Conservation (phyloP, 2,888 invertebrate genomes). For the Andrena hattorfiana region DNA sequence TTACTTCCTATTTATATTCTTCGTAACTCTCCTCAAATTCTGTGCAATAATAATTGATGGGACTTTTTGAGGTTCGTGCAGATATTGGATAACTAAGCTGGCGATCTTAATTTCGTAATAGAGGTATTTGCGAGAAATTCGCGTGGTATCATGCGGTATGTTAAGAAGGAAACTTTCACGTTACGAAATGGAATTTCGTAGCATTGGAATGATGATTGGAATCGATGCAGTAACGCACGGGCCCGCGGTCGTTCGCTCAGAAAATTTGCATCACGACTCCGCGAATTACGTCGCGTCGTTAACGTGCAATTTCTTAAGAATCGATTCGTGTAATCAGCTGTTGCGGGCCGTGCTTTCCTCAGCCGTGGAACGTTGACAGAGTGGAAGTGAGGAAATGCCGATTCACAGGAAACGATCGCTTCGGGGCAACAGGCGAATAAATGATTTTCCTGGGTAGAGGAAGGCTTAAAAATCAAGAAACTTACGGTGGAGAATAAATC, state of each 20-base stretch:
- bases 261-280: conserved; percentile 1
- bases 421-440: background rate
- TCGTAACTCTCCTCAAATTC: too few species aligned
- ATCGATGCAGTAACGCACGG: background rate
- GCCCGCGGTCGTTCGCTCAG: conserved; percentile 1
- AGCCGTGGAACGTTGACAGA: conserved; percentile 11
- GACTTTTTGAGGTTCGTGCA: too few species aligned
- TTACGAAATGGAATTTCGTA: conserved; percentile 56
- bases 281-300: conserved; percentile 5
- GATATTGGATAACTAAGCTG: too few species aligned
- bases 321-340: conserved; percentile 34
- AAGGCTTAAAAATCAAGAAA: background rate
- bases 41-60: too few species aligned
- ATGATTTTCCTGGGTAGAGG: background rate
- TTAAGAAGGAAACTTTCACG: conserved; percentile 19
- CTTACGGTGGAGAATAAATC: too few species aligned
- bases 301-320: conserved; percentile 35
- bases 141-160: background rate
- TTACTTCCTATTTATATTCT: too few species aligned
- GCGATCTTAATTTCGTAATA: too few species aligned
- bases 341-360: background rate
- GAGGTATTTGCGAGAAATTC: too few species aligned
- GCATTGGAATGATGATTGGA: conserved; percentile 8
- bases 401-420: background rate
- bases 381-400: conserved; percentile 2